Percentiles rank a stretch among this genome's conserved stretches.
These are phyloP conservation scores for Mycetomoellerius zeteki DNA, from an alignment of 1,140 invertebrate species.

Conservation along the genomic window DNA sequence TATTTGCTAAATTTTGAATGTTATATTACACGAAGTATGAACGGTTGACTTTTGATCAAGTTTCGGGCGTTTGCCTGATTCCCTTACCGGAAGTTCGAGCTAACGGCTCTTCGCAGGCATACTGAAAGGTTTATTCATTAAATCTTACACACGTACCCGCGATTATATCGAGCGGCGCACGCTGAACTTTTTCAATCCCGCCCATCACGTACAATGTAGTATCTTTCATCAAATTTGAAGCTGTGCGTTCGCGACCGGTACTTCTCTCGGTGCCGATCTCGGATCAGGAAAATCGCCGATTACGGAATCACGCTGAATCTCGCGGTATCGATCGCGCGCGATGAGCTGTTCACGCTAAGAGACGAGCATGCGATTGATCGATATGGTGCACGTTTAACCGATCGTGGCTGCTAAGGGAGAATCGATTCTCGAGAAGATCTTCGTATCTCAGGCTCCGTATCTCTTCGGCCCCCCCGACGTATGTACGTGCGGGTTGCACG, in stretches of 20 bases:
- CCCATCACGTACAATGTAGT: conserved; percentile 47
- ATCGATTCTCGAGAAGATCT: conserved; percentile 73
- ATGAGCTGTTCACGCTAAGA: conserved; percentile 45
- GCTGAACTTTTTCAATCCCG: conserved; percentile 47
- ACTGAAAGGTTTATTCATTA: conserved; percentile 53
- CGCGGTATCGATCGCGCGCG: conserved; percentile 38
- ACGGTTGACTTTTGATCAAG: neutral
- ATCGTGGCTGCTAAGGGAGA: conserved; percentile 63
- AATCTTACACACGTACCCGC: conserved; percentile 53
- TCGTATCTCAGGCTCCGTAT: conserved; percentile 72
- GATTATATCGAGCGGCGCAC: conserved; percentile 42
- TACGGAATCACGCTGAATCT: conserved; percentile 48
- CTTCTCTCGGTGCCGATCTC: conserved; percentile 6
- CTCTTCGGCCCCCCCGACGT: conserved; percentile 37
- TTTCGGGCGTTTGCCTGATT: conserved; percentile 3
- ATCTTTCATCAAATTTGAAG: conserved; percentile 56
- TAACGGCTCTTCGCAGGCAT: conserved; percentile 22
- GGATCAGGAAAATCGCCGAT: conserved; percentile 44
- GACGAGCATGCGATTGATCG: conserved; percentile 57
- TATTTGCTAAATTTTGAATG: neutral
- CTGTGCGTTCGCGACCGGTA: neutral
- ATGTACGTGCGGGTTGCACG: conserved; percentile 57
- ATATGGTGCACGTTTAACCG: conserved; percentile 45
- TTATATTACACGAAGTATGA: neutral
- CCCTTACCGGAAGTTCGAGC: conserved; percentile 19